These are phyloP conservation scores for Micromys minutus DNA, from an alignment of 2,113 vertebrate species.

Conservation along the genomic window DNA sequence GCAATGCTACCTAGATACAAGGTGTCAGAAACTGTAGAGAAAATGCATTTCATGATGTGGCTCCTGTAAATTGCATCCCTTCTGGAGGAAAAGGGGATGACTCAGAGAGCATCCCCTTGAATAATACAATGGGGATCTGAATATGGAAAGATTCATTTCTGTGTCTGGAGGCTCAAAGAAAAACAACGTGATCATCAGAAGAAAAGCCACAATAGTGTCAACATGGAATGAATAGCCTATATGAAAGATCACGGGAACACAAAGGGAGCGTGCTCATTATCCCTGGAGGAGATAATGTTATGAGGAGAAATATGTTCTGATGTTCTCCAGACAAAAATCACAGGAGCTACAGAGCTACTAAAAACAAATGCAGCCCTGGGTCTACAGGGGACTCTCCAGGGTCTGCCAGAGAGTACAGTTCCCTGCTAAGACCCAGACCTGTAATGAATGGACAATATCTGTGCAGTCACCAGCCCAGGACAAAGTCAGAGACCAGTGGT, in stretches of 20 bases:
- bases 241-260: background rate
- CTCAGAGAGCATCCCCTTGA: background rate
- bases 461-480: background rate
- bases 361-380: background rate
- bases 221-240: background rate
- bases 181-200: background rate
- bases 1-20: background rate
- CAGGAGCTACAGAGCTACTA: background rate
- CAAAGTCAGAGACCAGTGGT: background rate
- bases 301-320: background rate
- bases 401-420: background rate
- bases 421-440: background rate
- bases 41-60: background rate
- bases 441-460: background rate
- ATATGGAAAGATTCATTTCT: constrained; percentile 1
- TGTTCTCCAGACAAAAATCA: background rate
- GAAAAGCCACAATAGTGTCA: background rate
- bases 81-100: background rate
- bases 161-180: background rate
- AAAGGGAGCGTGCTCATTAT: background rate
- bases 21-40: background rate
- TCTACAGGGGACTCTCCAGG: background rate
- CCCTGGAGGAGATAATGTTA: background rate
- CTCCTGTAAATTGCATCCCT: background rate
- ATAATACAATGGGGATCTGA: background rate